Base-by-base conservation (phyloP, 1,140 invertebrate genomes). In the Drosophila busckii region DNA sequence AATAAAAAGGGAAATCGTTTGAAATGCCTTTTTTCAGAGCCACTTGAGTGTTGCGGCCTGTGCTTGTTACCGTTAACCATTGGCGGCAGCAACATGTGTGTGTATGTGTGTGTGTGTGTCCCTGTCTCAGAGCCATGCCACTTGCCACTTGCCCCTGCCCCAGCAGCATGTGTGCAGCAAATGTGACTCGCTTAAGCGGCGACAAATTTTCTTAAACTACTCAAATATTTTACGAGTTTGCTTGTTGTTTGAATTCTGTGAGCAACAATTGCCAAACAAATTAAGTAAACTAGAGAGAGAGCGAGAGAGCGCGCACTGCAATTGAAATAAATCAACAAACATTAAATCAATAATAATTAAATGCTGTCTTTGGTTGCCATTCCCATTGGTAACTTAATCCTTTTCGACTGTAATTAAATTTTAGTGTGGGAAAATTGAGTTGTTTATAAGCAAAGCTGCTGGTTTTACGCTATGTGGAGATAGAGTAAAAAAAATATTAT, bases 11-110 rank as follows among this genome's bases (percentile, higher is more conserved):
- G 42, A 63, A 73, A 78, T 66, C 59, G 54, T 67, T 64, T 67
- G 49, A 63, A 70, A 70, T 55, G 48, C 46, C 64, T 52, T 64
- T 60, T n/a, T 63, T 45, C 40, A 46, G 59, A 56, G 60, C 35
- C 73, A 82, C 73, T 80, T 80, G 75, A 80, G 68, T 22, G 55
- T n/a, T n/a, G n/a, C n/a, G n/a, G n/a, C n/a, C n/a, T n/a, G n/a
- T n/a, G 34, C 49, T 44, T 45, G 42, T 10, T 50, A 17, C 20
- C 44, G 12, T 26, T 40, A 22, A 20, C 28, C 26, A 32, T 23
- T 34, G 44, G 19, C 46, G 32, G 46, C 46, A 19, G 13, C 12
- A 9, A n/a, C 44, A 5, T 0, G 9, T n/a, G 1, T 15, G n/a
- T 23, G n/a, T 9, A n/a, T 22, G 2, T 17, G 13, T 2, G 9